A percentile compares a stretch with the other conserved stretches of the same genome.
Evolutionary conservation across 2,113 vertebrate species (phyloP).

Genomic region (Pangasianodon gigas): DNA sequence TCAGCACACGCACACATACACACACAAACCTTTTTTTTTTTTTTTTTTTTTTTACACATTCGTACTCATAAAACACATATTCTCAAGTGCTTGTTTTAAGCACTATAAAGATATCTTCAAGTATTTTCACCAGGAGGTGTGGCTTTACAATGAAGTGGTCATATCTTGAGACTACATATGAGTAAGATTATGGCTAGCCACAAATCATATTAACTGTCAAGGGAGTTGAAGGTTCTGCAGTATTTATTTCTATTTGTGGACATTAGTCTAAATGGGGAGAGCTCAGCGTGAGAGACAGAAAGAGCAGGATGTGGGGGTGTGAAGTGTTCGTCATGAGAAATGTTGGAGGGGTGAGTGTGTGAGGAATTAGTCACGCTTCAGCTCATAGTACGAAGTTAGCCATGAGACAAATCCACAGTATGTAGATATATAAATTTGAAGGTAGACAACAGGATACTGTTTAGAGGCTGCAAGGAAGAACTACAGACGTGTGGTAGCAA

Average conservation of each 20-base stretch:
- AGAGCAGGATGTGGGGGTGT: conserved; percentile 52
- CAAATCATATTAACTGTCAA: conserved; percentile 36
- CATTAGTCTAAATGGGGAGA: conserved; percentile 36
- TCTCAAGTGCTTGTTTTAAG: neutral
- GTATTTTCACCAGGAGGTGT: neutral
- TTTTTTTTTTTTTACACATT: neutral
- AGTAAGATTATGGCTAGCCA: conserved; percentile 6
- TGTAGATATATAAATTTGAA: neutral
- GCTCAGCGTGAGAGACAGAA: conserved; percentile 21
- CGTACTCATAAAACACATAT: neutral
- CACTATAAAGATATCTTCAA: neutral
- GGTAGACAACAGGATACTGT: neutral
- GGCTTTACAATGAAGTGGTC: neutral
- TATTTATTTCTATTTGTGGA: conserved; percentile 34
- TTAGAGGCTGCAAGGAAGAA: neutral
- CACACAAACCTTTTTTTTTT: too few species aligned
- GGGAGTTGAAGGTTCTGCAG: conserved; percentile 9
- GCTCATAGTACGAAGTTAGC: conserved; percentile 6
- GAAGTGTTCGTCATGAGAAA: conserved; percentile 51
- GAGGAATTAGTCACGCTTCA: conserved; percentile 47
- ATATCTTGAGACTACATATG: neutral
- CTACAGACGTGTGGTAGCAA: conserved; percentile 17
- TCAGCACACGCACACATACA: conserved; percentile 57
- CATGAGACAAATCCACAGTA: conserved; percentile 3
- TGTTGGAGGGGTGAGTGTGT: conserved; percentile 36